phyloP scores from a whole-genome alignment of 2,888 invertebrate species.

The Didymodactylos carnosus region DNA sequence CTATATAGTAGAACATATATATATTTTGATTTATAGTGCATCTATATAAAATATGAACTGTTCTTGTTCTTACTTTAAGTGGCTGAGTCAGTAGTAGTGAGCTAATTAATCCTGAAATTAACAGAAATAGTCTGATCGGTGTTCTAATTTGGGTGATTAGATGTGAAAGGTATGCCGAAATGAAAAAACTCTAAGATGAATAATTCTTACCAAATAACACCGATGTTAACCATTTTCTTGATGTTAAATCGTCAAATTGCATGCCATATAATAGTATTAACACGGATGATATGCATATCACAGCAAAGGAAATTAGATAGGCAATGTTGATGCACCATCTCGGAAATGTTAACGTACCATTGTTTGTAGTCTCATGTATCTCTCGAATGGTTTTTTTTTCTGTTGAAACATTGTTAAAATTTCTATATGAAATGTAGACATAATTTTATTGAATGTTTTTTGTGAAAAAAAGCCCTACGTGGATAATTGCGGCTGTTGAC shows the following conservation, averaged over 20 bases:
- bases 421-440: no score
- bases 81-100: slow-evolving; percentile 38
- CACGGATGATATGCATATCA: slow-evolving; percentile 28
- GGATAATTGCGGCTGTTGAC: neutral
- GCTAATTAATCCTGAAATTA: slow-evolving; percentile 36
- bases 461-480: neutral
- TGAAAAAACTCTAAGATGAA: no score
- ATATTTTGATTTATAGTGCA: no score
- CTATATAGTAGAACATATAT: neutral
- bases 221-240: slow-evolving; percentile 37
- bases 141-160: no score
- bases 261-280: slow-evolving; percentile 37
- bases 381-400: neutral
- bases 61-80: slow-evolving; percentile 29
- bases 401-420: no score
- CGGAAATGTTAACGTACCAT: slow-evolving; percentile 15
- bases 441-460: no score
- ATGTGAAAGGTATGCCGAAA: no score
- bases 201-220: no score
- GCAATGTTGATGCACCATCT: slow-evolving; percentile 32
- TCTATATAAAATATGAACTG: no score
- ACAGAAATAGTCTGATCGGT: no score
- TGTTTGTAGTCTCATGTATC: neutral
- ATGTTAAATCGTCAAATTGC: slow-evolving; percentile 35
- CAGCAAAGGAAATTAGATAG: slow-evolving; percentile 34